These are phyloP conservation scores for Bryconaethiops microstoma DNA, from an alignment of 2,797 vertebrate genomes.

Conservation along the genomic window DNA sequence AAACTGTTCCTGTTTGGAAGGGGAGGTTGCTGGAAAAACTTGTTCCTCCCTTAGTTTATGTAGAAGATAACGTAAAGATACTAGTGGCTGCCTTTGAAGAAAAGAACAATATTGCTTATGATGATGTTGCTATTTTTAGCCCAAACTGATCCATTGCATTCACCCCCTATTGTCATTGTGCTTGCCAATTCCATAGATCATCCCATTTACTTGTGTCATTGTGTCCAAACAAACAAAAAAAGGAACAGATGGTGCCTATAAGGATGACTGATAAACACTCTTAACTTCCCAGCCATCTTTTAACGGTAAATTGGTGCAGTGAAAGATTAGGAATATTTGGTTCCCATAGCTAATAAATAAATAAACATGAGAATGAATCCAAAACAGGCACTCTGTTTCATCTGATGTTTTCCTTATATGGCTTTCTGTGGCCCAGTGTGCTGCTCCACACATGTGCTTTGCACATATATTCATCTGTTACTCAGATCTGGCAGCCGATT, in stretches of 20 bases:
- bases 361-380: slow-evolving; percentile 45
- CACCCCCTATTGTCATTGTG: slow-evolving; percentile 47
- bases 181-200: slow-evolving; percentile 51
- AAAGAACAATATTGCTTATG: slow-evolving; percentile 27
- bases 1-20: slow-evolving; percentile 9
- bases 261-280: slow-evolving; percentile 52
- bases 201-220: slow-evolving; percentile 56
- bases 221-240: slow-evolving; percentile 43
- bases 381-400: slow-evolving; percentile 35
- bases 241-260: slow-evolving; percentile 54
- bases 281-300: slow-evolving; percentile 27
- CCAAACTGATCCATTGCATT: slow-evolving; percentile 32
- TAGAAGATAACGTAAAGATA: slow-evolving; percentile 28
- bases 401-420: slow-evolving; percentile 53
- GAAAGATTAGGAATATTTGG: slow-evolving; percentile 51
- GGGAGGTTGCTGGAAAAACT: background rate
- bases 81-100: slow-evolving; percentile 26
- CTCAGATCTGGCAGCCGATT: slow-evolving; percentile 38
- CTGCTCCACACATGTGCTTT: slow-evolving; percentile 50
- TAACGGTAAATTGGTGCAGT: slow-evolving; percentile 43
- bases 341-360: slow-evolving; percentile 52
- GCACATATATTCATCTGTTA: slow-evolving; percentile 57
- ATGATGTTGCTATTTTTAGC: slow-evolving; percentile 43
- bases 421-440: slow-evolving; percentile 29
- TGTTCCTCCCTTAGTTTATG: slow-evolving; percentile 26